These are phyloP conservation scores for Cabera pusaria DNA, from an alignment of 2,888 invertebrate genomes.

Conservation along the genomic window DNA sequence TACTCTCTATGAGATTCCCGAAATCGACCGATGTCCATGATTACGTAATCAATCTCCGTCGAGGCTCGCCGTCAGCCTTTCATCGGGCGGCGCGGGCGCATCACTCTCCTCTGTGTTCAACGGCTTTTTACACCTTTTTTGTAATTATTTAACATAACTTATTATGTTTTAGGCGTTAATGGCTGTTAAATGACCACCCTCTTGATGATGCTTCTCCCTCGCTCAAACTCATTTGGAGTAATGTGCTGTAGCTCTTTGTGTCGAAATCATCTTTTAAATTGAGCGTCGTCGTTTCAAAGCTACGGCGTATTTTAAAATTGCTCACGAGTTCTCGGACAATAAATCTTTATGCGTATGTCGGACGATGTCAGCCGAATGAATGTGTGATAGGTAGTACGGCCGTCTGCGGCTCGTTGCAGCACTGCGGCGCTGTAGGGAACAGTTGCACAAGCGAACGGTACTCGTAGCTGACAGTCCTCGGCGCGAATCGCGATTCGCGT, in stretches of 20 bases:
- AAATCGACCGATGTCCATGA: slow-evolving; percentile 73
- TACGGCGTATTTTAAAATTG: slow-evolving; percentile 30
- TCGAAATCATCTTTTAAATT: slow-evolving; percentile 53
- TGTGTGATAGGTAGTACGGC: slow-evolving; percentile 32
- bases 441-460: slow-evolving; percentile 46
- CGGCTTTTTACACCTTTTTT: slow-evolving; percentile 73
- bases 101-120: slow-evolving; percentile 65
- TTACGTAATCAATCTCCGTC: slow-evolving; percentile 81
- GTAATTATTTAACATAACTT: slow-evolving; percentile 72
- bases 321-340: slow-evolving; percentile 30
- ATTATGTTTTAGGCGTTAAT: slow-evolving; percentile 76
- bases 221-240: slow-evolving; percentile 50
- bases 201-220: slow-evolving; percentile 57
- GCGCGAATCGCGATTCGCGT: slow-evolving; percentile 58
- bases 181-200: slow-evolving; percentile 71
- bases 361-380: slow-evolving; percentile 30
- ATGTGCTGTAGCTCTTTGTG: slow-evolving; percentile 46
- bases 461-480: slow-evolving; percentile 69
- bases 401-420: slow-evolving; percentile 14
- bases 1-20: slow-evolving; percentile 74
- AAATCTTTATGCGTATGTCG: slow-evolving; percentile 32
- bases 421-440: slow-evolving; percentile 16
- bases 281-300: slow-evolving; percentile 46
- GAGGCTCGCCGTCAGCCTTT: slow-evolving; percentile 68
- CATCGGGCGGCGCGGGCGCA: slow-evolving; percentile 68